These are phyloP conservation scores for Drosophila bocki DNA, from an alignment of 1,140 invertebrate genomes.

Conservation along the genomic window DNA sequence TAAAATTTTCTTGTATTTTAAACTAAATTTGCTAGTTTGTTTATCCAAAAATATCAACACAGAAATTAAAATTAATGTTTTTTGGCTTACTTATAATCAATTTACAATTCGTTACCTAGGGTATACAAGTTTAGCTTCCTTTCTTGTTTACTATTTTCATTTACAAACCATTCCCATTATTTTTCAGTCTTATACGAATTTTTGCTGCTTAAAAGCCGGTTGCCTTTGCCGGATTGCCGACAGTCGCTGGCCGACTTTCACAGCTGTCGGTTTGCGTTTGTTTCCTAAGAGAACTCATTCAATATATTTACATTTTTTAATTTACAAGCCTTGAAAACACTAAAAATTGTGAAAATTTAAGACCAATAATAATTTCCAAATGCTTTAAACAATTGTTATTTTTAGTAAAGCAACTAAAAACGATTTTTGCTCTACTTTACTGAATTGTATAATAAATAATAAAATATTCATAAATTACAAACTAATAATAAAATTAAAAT, in stretches of 20 bases:
- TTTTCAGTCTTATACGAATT: conserved; percentile 18
- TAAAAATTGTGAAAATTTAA: neutral
- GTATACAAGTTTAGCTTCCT: neutral
- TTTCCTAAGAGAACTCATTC: neutral
- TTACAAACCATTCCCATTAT: conserved; percentile 53
- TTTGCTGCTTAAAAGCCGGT: conserved; percentile 44
- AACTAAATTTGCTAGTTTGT: no score
- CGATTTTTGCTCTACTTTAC: neutral
- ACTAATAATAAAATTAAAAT: neutral
- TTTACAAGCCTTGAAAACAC: neutral
- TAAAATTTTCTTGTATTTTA: no score
- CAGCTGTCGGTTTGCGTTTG: conserved; percentile 7
- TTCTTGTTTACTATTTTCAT: neutral
- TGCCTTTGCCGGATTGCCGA: conserved; percentile 1
- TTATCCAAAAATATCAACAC: no score
- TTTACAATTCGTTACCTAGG: no score
- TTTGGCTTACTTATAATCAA: no score
- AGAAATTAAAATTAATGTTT: no score
- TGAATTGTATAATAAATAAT: neutral
- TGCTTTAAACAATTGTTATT: neutral
- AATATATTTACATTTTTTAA: no score
- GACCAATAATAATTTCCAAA: no score
- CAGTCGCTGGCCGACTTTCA: conserved; percentile 51
- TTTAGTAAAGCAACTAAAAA: neutral
- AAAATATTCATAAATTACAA: neutral